Evolutionary conservation across 30 jellyfish, hydroid and myxozoan species (phyloP).

Genomic region (Nemopilema nomurai): DNA sequence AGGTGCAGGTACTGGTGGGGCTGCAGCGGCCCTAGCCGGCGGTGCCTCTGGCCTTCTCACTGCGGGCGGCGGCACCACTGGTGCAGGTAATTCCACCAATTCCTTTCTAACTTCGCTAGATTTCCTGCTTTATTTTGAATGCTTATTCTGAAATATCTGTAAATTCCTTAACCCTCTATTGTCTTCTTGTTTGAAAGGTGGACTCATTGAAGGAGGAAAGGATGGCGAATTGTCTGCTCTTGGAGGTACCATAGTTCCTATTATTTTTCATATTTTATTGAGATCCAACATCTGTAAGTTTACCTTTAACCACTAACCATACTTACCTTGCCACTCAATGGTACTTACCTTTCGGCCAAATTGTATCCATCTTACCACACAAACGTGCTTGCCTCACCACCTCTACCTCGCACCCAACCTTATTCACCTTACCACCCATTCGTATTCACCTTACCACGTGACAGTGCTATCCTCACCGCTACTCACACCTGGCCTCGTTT

Average conservation of each 20-base stretch:
- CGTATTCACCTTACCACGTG: no score
- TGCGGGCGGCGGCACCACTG: slow-evolving; percentile 73
- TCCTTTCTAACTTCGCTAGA: background rate
- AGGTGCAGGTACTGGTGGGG: slow-evolving; percentile 67
- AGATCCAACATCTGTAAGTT: no score
- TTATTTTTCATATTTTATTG: no score
- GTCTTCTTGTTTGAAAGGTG: slow-evolving; percentile 29
- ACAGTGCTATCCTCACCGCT: no score
- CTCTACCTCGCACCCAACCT: no score
- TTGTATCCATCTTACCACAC: no score
- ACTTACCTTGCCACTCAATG: no score
- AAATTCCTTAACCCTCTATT: background rate
- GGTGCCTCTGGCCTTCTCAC: slow-evolving; percentile 76
- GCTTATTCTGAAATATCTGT: background rate
- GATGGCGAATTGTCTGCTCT: slow-evolving; percentile 67
- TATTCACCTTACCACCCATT: no score
- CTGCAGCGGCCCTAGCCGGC: slow-evolving; percentile 74
- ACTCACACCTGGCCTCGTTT: no score
- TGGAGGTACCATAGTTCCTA: slow-evolving; percentile 11
- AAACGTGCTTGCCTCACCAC: no score
- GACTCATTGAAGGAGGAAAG: slow-evolving; percentile 63
- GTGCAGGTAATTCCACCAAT: slow-evolving; percentile 77
- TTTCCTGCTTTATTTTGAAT: background rate
- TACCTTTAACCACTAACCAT: no score
- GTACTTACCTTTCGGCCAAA: no score